These are phyloP conservation scores for Stenoptilia bipunctidactyla DNA, from an alignment of 2,888 invertebrate species.

Conservation along the genomic window DNA sequence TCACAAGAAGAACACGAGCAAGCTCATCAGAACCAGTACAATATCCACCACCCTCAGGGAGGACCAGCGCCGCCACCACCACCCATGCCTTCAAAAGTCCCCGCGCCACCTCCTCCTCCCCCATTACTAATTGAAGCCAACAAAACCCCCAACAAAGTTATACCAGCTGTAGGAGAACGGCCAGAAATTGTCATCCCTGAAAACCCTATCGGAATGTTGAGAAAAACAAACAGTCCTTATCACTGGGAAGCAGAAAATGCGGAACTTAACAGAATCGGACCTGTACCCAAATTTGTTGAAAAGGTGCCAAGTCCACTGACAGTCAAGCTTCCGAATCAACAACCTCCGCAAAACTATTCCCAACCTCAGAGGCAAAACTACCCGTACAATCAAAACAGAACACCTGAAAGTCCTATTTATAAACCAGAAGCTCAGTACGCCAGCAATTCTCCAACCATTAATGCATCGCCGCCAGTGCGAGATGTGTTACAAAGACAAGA, in stretches of 20 bases:
- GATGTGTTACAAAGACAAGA: conserved; percentile 57
- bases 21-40: conserved; percentile 36
- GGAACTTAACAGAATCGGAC: conserved; percentile 62
- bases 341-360: conserved; percentile 49
- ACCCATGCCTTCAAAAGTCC: conserved; percentile 60
- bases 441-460: conserved; percentile 37
- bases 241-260: conserved; percentile 74
- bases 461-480: conserved; percentile 40
- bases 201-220: conserved; percentile 78
- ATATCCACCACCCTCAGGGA: conserved; percentile 40
- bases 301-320: conserved; percentile 60
- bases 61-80: conserved; percentile 41
- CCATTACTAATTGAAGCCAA: conserved; percentile 69
- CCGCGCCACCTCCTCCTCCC: conserved; percentile 64
- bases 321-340: conserved; percentile 55
- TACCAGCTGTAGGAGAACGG: conserved; percentile 69
- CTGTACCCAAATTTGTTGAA: conserved; percentile 54
- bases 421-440: conserved; percentile 63
- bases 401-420: conserved; percentile 57
- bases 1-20: conserved; percentile 71
- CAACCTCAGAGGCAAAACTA: conserved; percentile 33
- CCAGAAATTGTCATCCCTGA: conserved; percentile 82
- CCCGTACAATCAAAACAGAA: conserved; percentile 34
- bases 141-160: conserved; percentile 64
- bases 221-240: conserved; percentile 78